Evolutionary conservation across 2,888 invertebrate genomes (phyloP).

Genomic region (Ecdyonurus torrentis): DNA sequence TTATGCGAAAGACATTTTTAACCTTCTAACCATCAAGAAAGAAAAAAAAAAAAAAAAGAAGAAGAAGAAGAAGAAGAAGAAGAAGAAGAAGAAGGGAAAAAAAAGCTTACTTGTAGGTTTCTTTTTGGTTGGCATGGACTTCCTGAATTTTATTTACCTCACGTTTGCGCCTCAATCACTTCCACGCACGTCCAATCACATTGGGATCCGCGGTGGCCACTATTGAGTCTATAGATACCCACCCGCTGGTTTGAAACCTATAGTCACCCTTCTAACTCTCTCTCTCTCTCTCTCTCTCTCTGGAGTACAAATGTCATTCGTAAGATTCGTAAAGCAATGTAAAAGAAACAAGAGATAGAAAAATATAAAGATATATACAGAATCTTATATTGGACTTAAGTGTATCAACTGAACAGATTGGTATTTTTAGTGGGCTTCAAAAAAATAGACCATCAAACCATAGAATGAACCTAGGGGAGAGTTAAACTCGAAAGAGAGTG

Average conservation of each 20-base stretch:
- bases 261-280: not conserved
- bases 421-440: not conserved
- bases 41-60: too few relatives aligned
- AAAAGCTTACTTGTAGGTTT: not conserved
- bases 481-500: not conserved
- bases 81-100: too few relatives aligned
- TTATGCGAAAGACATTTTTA: too few relatives aligned
- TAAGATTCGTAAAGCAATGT: too few relatives aligned
- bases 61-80: too few relatives aligned
- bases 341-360: too few relatives aligned
- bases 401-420: not conserved
- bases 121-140: not conserved
- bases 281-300: not conserved
- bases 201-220: too few relatives aligned
- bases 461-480: not conserved
- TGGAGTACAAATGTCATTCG: not conserved
- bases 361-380: not conserved
- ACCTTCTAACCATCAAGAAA: too few relatives aligned
- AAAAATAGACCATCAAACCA: not conserved
- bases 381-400: not conserved
- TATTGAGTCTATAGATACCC: too few relatives aligned
- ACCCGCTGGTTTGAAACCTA: not conserved
- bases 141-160: not conserved
- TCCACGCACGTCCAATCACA: not conserved
- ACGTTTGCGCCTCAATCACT: not conserved